phyloP scores from a whole-genome alignment of 2,888 invertebrate genomes.

The Platypus cylindrus region DNA sequence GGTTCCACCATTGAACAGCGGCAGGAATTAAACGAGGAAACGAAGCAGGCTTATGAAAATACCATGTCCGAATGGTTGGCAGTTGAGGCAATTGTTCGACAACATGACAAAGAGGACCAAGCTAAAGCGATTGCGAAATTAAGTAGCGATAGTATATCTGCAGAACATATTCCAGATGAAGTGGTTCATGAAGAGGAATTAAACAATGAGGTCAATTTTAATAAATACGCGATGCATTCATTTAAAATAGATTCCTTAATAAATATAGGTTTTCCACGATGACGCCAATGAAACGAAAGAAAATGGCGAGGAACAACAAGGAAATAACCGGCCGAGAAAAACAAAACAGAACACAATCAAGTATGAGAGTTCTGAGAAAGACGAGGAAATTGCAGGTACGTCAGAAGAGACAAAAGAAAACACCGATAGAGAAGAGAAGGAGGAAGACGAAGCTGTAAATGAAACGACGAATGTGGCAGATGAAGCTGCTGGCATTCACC shows the following conservation, averaged over 20 bases:
- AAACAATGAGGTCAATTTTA: slow-evolving; percentile 37
- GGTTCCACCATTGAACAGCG: slow-evolving; percentile 57
- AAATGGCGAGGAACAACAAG: slow-evolving; percentile 27
- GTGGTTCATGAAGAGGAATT: slow-evolving; percentile 37
- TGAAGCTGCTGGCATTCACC: slow-evolving; percentile 5
- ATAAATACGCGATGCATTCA: neutral
- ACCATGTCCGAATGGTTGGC: slow-evolving; percentile 94
- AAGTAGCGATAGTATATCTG: slow-evolving; percentile 59
- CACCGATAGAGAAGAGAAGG: slow-evolving; percentile 6
- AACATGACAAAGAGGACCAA: slow-evolving; percentile 69
- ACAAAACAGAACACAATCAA: slow-evolving; percentile 31
- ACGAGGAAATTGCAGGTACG: slow-evolving; percentile 1
- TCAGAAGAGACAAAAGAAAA: too few species aligned
- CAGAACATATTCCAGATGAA: slow-evolving; percentile 31
- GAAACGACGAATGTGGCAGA: neutral
- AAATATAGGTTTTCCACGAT: slow-evolving; percentile 31
- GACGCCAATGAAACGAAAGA: slow-evolving; percentile 29
- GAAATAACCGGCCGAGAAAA: slow-evolving; percentile 18
- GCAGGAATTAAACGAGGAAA: slow-evolving; percentile 49
- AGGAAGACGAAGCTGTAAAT: slow-evolving; percentile 11
- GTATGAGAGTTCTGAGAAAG: slow-evolving; percentile 29
- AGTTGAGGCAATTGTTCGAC: slow-evolving; percentile 82
- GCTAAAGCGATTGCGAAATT: slow-evolving; percentile 76
- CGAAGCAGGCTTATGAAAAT: slow-evolving; percentile 66
- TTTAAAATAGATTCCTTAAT: slow-evolving; percentile 3